These are phyloP conservation scores for Drosophila gaucha DNA, from an alignment of 2,888 invertebrate genomes.

Conservation along the genomic window DNA sequence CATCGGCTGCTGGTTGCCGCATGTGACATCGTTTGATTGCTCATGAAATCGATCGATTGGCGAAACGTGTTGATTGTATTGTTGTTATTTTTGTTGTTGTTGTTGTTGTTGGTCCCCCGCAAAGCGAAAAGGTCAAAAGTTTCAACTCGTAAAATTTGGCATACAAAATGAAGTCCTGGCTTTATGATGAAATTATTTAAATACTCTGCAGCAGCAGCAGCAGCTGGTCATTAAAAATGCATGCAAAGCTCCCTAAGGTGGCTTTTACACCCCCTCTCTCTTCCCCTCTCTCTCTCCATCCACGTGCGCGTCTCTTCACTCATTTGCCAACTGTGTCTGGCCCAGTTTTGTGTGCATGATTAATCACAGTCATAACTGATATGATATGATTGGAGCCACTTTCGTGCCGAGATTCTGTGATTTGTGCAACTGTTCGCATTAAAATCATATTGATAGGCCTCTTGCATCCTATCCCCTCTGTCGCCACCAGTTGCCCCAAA, in stretches of 20 bases:
- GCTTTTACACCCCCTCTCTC: background rate
- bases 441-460: slow-evolving; percentile 54
- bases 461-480: too few species aligned
- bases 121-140: slow-evolving; percentile 69
- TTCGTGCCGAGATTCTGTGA: slow-evolving; percentile 48
- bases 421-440: slow-evolving; percentile 51
- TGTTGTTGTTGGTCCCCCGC: slow-evolving; percentile 17
- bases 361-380: slow-evolving; percentile 46
- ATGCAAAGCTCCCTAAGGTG: slow-evolving; percentile 17
- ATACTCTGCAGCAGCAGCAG: slow-evolving; percentile 30
- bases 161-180: slow-evolving; percentile 65
- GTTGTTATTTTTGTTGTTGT: slow-evolving; percentile 14
- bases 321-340: slow-evolving; percentile 22
- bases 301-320: background rate
- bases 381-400: slow-evolving; percentile 56
- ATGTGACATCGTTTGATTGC: slow-evolving; percentile 77
- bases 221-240: slow-evolving; percentile 60
- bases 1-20: slow-evolving; percentile 45
- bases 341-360: slow-evolving; percentile 43
- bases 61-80: slow-evolving; percentile 76
- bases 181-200: slow-evolving; percentile 64
- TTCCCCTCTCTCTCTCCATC: too few species aligned
- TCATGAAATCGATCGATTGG: slow-evolving; percentile 80
- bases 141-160: slow-evolving; percentile 70
- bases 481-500: slow-evolving; percentile 5